Conservation (phyloP, 2,888 invertebrate species). For the Saturnia pavonia region DNA sequence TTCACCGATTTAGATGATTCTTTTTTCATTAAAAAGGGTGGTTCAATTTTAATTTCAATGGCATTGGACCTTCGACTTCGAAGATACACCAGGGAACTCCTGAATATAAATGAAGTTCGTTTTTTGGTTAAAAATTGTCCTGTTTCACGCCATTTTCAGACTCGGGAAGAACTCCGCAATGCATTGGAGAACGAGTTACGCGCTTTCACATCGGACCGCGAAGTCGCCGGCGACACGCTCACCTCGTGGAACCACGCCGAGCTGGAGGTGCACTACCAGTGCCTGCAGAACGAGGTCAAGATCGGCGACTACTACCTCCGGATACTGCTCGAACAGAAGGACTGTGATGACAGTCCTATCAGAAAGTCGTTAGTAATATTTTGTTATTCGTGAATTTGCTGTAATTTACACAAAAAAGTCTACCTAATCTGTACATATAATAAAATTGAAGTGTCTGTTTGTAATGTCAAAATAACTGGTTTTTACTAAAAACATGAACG, state of each 20-base stretch:
- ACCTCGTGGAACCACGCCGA: constrained; percentile 99
- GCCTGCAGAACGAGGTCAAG: constrained; percentile 97
- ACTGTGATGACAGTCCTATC: constrained; percentile 91
- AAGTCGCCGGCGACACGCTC: constrained; percentile 90
- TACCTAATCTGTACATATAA: too few relatives aligned
- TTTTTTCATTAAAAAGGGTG: too few relatives aligned
- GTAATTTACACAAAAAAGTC: too few relatives aligned
- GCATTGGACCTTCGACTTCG: too few relatives aligned
- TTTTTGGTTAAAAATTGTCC: too few relatives aligned
- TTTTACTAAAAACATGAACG: too few relatives aligned
- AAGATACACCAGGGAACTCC: too few relatives aligned
- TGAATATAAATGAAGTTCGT: too few relatives aligned
- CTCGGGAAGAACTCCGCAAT: constrained; percentile 95
- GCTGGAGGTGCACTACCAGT: constrained; percentile 96
- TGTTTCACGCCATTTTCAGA: constrained; percentile 82
- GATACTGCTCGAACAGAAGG: constrained; percentile 94
- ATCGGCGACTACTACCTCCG: constrained; percentile 99
- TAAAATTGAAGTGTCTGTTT: too few relatives aligned
- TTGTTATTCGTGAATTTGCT: not conserved
- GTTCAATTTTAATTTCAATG: too few relatives aligned
- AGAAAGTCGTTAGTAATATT: constrained; percentile 90
- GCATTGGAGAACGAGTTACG: constrained; percentile 96
- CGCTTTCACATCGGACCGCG: constrained; percentile 94
- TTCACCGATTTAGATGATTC: too few relatives aligned
- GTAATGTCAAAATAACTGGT: too few relatives aligned